Evolutionary conservation across 2,797 vertebrate species (phyloP).

Genomic region (Phalanger gymnotis): DNA sequence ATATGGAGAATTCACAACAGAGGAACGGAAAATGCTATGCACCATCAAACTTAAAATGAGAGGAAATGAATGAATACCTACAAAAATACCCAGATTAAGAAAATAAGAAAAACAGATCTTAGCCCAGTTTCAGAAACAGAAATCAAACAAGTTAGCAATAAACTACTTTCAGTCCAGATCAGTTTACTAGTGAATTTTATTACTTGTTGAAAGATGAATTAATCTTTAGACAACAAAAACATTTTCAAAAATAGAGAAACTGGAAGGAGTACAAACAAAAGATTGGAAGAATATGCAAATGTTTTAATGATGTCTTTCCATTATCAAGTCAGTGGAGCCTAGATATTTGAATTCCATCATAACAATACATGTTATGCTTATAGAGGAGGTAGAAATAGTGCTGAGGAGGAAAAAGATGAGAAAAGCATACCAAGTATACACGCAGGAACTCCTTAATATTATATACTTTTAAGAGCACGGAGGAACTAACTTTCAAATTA

Average conservation of each 20-base stretch:
- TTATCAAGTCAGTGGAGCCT: background rate
- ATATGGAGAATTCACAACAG: background rate
- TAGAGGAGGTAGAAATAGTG: background rate
- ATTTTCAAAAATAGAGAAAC: background rate
- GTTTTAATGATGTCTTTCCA: background rate
- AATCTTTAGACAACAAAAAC: background rate
- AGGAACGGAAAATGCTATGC: background rate
- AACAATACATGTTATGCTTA: background rate
- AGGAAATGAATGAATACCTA: background rate
- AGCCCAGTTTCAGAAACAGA: background rate
- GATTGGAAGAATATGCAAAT: background rate
- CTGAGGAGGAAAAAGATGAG: background rate
- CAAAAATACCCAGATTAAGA: background rate
- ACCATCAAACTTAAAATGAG: background rate
- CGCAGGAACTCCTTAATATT: background rate
- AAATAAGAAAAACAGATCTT: background rate
- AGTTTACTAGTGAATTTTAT: background rate
- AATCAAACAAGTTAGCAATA: background rate
- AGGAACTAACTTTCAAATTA: too few species aligned
- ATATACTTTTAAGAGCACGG: background rate
- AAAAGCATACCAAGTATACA: background rate
- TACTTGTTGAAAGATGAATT: background rate
- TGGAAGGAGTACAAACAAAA: background rate
- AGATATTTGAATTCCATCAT: background rate
- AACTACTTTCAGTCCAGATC: background rate